Evolutionary conservation across 2,888 invertebrate genomes (phyloP).

Genomic region (Chrysotoxum bicinctum): DNA sequence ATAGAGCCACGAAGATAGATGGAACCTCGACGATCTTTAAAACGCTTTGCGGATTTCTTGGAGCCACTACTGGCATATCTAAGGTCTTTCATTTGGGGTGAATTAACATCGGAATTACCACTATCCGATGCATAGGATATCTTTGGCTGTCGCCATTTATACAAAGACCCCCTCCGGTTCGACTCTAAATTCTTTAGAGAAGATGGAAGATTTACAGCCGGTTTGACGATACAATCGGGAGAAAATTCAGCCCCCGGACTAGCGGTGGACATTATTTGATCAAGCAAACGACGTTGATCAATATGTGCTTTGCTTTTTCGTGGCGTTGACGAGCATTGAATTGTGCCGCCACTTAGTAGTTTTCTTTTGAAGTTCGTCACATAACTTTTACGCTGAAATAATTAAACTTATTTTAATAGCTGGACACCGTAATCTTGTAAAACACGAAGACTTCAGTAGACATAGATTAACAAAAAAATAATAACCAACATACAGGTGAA

Average conservation of each 20-base stretch:
- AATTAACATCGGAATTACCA: conserved; percentile 64
- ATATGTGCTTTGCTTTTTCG: conserved; percentile 77
- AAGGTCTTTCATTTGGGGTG: conserved; percentile 14
- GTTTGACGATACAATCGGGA: conserved; percentile 19
- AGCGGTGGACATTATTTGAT: conserved; percentile 73
- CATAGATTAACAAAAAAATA: not conserved
- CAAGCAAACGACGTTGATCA: conserved; percentile 75
- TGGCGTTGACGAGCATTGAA: conserved; percentile 79
- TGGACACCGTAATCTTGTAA: conserved; percentile 17
- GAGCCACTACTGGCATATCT: not conserved
- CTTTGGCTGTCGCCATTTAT: conserved; percentile 25
- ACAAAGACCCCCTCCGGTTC: conserved; percentile 8
- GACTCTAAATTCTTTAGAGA: conserved; percentile 47
- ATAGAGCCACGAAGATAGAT: conserved; percentile 75
- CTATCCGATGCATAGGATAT: conserved; percentile 19
- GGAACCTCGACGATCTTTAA: conserved; percentile 70
- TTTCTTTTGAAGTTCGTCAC: conserved; percentile 48
- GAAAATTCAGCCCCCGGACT: conserved; percentile 49
- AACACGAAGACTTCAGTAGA: conserved; percentile 21
- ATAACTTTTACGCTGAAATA: conserved; percentile 57
- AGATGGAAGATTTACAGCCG: conserved; percentile 43
- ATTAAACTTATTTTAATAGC: conserved; percentile 32
- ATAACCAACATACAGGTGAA: not conserved
- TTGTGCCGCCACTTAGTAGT: conserved; percentile 16
- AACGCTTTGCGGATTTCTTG: conserved; percentile 9